Conservation (phyloP, 1,140 invertebrate genomes). For the Acromyrmex echinatior region DNA sequence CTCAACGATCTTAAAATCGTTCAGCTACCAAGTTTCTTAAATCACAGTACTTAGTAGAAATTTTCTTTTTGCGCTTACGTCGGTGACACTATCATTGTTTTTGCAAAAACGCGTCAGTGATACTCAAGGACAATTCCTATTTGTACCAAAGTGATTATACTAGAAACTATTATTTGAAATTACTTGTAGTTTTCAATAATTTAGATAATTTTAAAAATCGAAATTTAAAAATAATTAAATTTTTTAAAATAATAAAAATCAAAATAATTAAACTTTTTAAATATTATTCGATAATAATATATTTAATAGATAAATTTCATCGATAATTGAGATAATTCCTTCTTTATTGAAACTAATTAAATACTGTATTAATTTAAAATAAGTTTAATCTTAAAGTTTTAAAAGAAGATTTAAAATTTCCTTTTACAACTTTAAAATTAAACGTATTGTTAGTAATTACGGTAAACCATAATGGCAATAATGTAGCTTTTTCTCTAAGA, state of each 20-base stretch:
- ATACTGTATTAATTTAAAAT: neutral
- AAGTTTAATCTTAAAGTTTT: too few relatives aligned
- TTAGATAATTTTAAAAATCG: neutral
- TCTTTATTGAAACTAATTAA: neutral
- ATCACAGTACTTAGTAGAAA: too few relatives aligned
- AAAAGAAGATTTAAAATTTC: neutral
- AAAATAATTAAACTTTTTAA: conserved; percentile 6
- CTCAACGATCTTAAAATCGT: neutral
- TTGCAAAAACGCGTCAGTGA: neutral
- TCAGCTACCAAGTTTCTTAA: neutral
- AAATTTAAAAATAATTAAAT: neutral
- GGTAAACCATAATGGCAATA: too few relatives aligned
- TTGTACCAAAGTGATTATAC: neutral
- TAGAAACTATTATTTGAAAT: conserved; percentile 1
- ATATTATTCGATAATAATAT: neutral
- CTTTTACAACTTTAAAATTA: neutral
- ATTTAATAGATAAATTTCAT: neutral
- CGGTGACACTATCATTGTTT: neutral
- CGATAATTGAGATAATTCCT: neutral
- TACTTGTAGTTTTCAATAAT: neutral
- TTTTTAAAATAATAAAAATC: too few relatives aligned
- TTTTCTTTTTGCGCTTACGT: neutral
- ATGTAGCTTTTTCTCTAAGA: too few relatives aligned
- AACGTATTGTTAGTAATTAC: neutral
- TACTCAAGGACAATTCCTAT: neutral